Conservation (phyloP, 2,113 vertebrate species). For the Artemisiospiza belli region DNA sequence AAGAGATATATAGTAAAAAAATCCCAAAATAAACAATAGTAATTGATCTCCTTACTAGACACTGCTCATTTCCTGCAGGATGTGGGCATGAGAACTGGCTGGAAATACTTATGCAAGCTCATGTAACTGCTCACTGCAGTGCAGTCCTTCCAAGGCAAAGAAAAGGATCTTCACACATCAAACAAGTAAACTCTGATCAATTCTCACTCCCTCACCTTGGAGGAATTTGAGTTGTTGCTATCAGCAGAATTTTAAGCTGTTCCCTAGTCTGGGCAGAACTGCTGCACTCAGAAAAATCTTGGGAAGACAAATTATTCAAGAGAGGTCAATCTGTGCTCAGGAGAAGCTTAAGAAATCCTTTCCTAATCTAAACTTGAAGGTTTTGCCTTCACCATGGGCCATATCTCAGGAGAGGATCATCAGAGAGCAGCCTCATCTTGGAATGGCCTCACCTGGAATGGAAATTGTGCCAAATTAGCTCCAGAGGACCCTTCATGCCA, state of each 20-base stretch:
- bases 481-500: not conserved
- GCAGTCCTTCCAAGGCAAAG: not conserved
- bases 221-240: slow-evolving; percentile 19
- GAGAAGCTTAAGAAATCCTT: not conserved
- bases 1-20: not conserved
- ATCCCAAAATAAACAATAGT: not conserved
- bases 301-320: not conserved
- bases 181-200: not conserved
- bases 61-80: not conserved
- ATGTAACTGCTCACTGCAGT: not conserved
- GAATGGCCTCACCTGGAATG: not conserved
- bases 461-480: not conserved
- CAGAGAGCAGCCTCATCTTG: not conserved
- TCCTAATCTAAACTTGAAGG: not conserved
- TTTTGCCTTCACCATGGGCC: not conserved
- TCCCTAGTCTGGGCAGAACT: not conserved
- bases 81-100: not conserved
- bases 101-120: slow-evolving; percentile 3
- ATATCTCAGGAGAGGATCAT: not conserved
- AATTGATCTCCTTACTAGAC: not conserved
- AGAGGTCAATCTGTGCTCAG: not conserved
- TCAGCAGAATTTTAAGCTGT: not conserved
- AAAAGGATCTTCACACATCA: slow-evolving; percentile 9
- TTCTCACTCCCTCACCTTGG: not conserved
- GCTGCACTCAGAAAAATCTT: not conserved